Base-by-base conservation (phyloP, 2,797 vertebrate genomes). In the Phrynocephalus forsythii region DNA sequence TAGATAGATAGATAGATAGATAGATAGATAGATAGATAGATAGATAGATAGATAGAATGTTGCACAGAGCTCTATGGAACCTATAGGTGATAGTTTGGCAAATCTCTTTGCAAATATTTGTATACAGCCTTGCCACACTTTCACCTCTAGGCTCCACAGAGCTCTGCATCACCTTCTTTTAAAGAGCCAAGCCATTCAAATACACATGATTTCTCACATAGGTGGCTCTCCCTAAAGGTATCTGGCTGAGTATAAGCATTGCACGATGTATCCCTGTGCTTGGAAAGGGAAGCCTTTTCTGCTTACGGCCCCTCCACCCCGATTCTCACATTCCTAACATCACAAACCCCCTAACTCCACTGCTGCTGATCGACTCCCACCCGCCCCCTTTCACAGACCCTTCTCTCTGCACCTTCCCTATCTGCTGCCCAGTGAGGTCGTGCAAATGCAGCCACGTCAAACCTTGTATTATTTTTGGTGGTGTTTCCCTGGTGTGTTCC, bases 321-420 rank as follows among this genome's bases (percentile, higher is more conserved):
- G 26, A 66, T 75, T 79, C n/a, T 22, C 18, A 20, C 68, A 86
- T 72, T 72, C 77, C 69, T 88, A 28, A 72, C 82, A 73, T 15
- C 56, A 52, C 66, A 33, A 44, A 26, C n/a, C 28, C 78, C 83
- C 73, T 79, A 69, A 66, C 85, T 66, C 56, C 73, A 20, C 2
- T 72, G 72, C 66, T 63, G 18, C 48, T 78, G 38, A 44, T 71
- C 28, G 22, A 13, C 79, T 88, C 66, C 84, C 73, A 52, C 7
- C 66, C 84, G 48, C 30, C 6, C 66, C 60, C 28, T 77, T 82
- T 7, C 18, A 22, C 63, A 77, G 78, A 60, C 82, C 83, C 79
- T 76, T 33, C n/a, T 52, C 38, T 38, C 44, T 33, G 22, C 33
- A 11, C 20, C 67, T n/a, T 30, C 79, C 67, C 72, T 16, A 2